These are phyloP conservation scores for Tridacna gigas DNA, from an alignment of 2,888 invertebrate species.

Conservation along the genomic window DNA sequence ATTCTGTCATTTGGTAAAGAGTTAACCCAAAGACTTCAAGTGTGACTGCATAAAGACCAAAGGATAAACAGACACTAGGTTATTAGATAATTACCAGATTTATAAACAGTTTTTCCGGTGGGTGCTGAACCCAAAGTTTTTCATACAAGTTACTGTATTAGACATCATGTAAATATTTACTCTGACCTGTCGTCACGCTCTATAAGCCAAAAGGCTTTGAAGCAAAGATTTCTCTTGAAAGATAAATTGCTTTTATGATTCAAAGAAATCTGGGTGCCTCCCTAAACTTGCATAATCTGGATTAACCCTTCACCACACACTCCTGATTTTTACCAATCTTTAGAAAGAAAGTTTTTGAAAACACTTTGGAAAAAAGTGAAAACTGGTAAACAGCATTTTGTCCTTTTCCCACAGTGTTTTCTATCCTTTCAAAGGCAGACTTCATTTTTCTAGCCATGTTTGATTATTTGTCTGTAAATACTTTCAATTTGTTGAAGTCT, in stretches of 20 bases:
- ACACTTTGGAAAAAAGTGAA: neutral
- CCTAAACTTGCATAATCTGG: neutral
- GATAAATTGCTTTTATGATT: no score
- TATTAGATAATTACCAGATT: neutral
- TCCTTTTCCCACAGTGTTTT: no score
- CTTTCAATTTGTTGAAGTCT: no score
- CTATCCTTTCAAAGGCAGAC: no score
- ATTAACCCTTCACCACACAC: neutral
- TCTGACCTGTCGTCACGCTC: neutral
- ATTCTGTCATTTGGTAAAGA: no score
- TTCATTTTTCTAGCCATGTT: no score
- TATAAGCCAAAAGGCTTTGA: conserved; percentile 4
- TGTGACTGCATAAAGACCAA: neutral
- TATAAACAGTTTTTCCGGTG: conserved; percentile 17
- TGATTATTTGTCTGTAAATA: no score
- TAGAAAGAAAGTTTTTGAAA: neutral
- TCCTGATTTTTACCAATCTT: neutral
- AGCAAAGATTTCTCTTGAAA: neutral
- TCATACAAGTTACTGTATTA: conserved; percentile 14
- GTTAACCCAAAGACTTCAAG: neutral
- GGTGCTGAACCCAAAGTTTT: neutral
- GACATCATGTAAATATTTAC: conserved; percentile 9
- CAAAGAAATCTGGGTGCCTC: neutral
- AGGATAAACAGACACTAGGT: neutral
- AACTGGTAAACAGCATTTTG: neutral